These are phyloP conservation scores for Mamestra configurata DNA, from an alignment of 1,140 invertebrate species.

Conservation along the genomic window DNA sequence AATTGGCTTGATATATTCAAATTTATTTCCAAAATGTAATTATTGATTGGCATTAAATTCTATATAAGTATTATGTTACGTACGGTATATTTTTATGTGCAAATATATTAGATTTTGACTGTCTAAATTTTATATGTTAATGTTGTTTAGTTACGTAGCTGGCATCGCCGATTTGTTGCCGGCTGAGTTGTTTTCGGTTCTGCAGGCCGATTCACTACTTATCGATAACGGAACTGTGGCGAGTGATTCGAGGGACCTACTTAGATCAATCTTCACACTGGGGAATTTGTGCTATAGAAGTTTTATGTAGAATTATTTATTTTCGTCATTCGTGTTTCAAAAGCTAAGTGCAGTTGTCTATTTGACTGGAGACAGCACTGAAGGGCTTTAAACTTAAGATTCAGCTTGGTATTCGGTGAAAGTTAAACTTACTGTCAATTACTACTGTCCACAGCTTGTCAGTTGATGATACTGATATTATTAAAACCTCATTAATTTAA, in stretches of 20 bases:
- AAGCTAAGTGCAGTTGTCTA: too few species aligned
- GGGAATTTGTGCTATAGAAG: too few species aligned
- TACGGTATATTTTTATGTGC: slow-evolving; percentile 43
- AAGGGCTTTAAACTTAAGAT: too few species aligned
- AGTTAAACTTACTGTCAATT: too few species aligned
- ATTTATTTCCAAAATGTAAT: slow-evolving; percentile 43
- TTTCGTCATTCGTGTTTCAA: too few species aligned
- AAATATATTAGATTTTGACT: slow-evolving; percentile 36
- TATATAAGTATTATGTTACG: slow-evolving; percentile 39
- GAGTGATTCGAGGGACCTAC: not conserved
- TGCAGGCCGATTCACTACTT: slow-evolving; percentile 4
- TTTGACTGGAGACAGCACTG: too few species aligned
- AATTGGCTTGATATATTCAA: slow-evolving; percentile 54
- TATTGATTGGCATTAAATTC: slow-evolving; percentile 66
- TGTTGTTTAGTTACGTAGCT: slow-evolving; percentile 39
- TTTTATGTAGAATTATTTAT: too few species aligned
- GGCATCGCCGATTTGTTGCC: slow-evolving; percentile 11
- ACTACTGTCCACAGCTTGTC: too few species aligned
- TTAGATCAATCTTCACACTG: too few species aligned
- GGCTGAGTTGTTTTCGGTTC: not conserved
- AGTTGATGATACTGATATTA: too few species aligned
- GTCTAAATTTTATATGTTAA: slow-evolving; percentile 6
- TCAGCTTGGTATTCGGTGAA: too few species aligned
- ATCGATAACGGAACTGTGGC: not conserved
- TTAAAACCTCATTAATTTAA: not conserved